A percentile compares a stretch with the other conserved stretches of the same genome.
phyloP scores from a whole-genome alignment of 2,797 vertebrate genomes.

The Micrastur ruficollis region DNA sequence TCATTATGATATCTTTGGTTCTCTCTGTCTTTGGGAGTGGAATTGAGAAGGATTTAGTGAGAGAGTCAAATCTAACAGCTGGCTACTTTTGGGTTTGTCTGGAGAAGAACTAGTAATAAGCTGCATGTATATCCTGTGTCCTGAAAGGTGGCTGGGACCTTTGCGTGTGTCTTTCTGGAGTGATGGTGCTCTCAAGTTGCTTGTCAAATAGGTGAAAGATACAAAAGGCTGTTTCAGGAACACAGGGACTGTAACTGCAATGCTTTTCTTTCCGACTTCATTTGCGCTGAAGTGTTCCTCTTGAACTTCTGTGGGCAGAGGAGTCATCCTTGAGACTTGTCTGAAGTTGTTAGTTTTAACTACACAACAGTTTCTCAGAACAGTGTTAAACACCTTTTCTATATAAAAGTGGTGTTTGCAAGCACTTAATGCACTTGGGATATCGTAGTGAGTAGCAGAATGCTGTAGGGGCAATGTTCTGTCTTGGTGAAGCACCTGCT shows the following conservation, averaged over 20 bases:
- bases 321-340: neutral
- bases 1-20: neutral
- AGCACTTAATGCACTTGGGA: neutral
- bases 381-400: neutral
- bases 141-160: neutral
- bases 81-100: neutral
- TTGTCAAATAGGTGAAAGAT: neutral
- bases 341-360: neutral
- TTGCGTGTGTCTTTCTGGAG: neutral
- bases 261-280: neutral
- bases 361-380: neutral
- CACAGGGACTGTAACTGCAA: neutral
- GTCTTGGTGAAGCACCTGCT: neutral
- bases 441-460: neutral
- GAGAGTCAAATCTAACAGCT: neutral
- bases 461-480: neutral
- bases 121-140: rapidly evolving
- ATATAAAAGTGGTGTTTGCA: neutral
- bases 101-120: neutral
- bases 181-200: neutral
- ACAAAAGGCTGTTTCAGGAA: neutral
- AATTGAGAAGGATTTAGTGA: neutral
- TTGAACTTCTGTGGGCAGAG: neutral
- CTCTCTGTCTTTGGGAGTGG: neutral
- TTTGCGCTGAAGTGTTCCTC: neutral